phyloP scores from a whole-genome alignment of 2,797 vertebrate genomes.

The Argya squamiceps region DNA sequence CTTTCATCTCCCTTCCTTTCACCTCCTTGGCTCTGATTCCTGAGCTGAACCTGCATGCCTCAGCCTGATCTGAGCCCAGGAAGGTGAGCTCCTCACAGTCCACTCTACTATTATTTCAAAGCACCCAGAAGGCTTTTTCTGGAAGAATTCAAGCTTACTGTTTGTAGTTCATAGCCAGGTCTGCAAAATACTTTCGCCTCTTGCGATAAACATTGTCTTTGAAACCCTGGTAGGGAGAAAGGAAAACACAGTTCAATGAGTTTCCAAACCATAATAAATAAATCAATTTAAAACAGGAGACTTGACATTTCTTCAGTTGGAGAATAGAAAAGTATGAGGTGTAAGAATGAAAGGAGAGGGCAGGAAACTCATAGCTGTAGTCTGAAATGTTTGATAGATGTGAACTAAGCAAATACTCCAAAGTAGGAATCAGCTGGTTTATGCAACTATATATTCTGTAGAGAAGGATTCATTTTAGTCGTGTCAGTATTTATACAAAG shows the following conservation, averaged over 20 bases:
- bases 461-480: not conserved
- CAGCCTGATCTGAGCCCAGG: not conserved
- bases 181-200: conserved; percentile 93
- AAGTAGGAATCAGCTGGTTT: not conserved
- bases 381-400: not conserved
- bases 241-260: not conserved
- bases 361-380: not conserved
- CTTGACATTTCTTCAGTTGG: not conserved
- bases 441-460: not conserved
- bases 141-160: conserved; percentile 81
- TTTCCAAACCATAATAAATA: not conserved
- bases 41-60: not conserved
- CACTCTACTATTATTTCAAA: not conserved
- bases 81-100: not conserved
- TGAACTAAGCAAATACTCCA: not conserved
- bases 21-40: not conserved
- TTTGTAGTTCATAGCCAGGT: conserved; percentile 90
- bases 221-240: conserved; percentile 84
- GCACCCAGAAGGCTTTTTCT: not conserved
- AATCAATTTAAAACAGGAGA: not conserved
- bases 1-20: not conserved
- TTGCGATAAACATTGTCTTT: conserved; percentile 95
- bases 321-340: not conserved
- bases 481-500: not conserved
- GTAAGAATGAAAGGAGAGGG: not conserved